Conservation (phyloP, 2,797 vertebrate genomes). For the Odontamblyopus rebecca region DNA sequence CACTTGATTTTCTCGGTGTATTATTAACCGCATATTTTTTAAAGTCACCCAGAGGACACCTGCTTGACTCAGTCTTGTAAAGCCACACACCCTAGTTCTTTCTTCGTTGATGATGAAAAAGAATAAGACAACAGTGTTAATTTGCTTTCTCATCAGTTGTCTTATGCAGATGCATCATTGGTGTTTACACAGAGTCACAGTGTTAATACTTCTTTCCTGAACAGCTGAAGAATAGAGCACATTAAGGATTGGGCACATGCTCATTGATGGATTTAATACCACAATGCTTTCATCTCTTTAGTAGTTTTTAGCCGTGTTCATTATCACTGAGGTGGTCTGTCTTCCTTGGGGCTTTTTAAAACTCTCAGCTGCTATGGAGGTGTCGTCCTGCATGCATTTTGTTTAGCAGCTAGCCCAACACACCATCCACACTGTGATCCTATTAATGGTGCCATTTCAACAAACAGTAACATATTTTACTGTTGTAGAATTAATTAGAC, state of each 20-base stretch:
- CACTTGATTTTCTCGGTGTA: conserved; percentile 39
- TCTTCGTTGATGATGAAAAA: conserved; percentile 1
- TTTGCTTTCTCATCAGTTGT: neutral
- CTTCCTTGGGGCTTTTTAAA: conserved; percentile 42
- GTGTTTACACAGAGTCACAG: neutral
- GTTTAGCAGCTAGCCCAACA: conserved; percentile 38
- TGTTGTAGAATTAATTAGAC: neutral
- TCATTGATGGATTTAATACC: neutral
- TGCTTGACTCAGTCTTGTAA: conserved; percentile 29
- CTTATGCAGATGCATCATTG: no score
- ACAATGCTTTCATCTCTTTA: neutral
- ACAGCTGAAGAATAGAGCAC: conserved; percentile 2
- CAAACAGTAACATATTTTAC: conserved; percentile 24
- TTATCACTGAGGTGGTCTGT: conserved; percentile 31
- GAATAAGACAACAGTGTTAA: neutral
- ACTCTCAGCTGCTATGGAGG: conserved; percentile 64
- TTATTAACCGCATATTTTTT: conserved; percentile 59
- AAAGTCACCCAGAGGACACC: conserved; percentile 35
- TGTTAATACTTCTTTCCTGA: neutral
- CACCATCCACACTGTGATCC: conserved; percentile 53
- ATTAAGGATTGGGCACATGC: neutral
- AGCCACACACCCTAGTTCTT: conserved; percentile 5
- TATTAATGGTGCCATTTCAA: conserved; percentile 45
- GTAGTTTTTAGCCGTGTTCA: conserved; percentile 1
- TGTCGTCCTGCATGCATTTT: conserved; percentile 58